A percentile compares a stretch with the other conserved stretches of the same genome.
Conservation (phyloP, 2,888 invertebrate genomes). For the Eupithecia tripunctaria region DNA sequence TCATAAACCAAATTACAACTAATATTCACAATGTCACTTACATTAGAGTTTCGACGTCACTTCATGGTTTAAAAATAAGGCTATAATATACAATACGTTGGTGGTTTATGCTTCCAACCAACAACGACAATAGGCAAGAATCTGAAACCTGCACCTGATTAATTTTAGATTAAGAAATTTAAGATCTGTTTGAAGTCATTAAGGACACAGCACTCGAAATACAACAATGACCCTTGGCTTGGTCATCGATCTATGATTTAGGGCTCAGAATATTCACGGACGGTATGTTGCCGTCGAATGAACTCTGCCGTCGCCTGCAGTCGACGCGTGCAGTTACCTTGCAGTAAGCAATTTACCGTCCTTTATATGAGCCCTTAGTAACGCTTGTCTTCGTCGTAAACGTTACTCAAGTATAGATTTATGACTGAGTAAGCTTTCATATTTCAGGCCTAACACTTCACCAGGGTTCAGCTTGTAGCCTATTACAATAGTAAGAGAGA, state of each 20-base stretch:
- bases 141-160: background rate
- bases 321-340: too few relatives aligned
- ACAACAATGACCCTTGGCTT: too few relatives aligned
- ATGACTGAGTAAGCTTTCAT: background rate
- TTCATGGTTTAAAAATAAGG: background rate
- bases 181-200: too few relatives aligned
- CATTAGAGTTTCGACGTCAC: background rate
- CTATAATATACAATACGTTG: background rate
- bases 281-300: too few relatives aligned
- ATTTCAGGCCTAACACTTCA: background rate
- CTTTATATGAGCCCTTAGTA: too few relatives aligned
- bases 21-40: conserved; percentile 9
- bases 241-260: too few relatives aligned
- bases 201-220: background rate
- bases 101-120: background rate
- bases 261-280: too few relatives aligned
- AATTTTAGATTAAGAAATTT: background rate
- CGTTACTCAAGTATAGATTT: background rate
- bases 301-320: too few relatives aligned
- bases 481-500: background rate
- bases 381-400: background rate
- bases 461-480: background rate
- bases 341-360: too few relatives aligned
- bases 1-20: conserved; percentile 2
- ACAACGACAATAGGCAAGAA: background rate